Percentiles rank a stretch among this genome's conserved stretches.
phyloP scores from a whole-genome alignment of 1,140 invertebrate genomes.

The Mylabris phalerata region DNA sequence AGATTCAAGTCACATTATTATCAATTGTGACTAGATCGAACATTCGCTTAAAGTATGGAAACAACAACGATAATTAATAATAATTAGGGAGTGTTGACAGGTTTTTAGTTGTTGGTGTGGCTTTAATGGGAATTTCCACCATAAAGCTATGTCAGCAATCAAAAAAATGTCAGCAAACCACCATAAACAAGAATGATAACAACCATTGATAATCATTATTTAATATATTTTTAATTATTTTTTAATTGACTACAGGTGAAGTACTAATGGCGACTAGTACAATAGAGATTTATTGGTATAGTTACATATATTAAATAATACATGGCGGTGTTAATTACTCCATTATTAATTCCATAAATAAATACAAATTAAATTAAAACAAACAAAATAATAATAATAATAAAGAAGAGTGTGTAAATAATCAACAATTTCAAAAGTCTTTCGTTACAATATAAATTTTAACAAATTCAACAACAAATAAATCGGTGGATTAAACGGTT shows the following conservation, averaged over 20 bases:
- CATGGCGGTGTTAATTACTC: too few species aligned
- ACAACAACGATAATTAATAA: neutral
- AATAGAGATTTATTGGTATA: neutral
- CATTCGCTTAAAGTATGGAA: constrained; percentile 32
- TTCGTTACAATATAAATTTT: too few species aligned
- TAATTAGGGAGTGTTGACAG: neutral
- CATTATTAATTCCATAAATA: too few species aligned
- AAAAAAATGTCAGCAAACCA: constrained; percentile 25
- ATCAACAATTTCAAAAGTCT: too few species aligned
- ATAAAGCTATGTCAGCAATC: constrained; percentile 44
- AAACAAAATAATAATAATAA: constrained; percentile 10
- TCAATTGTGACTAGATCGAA: constrained; percentile 42
- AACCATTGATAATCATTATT: neutral
- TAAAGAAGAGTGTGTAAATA: too few species aligned
- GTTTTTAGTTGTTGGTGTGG: constrained; percentile 39
- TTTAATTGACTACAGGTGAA: neutral
- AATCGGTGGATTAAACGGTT: too few species aligned
- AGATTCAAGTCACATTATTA: constrained; percentile 35
- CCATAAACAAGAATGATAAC: neutral
- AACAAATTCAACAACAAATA: too few species aligned
- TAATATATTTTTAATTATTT: too few species aligned
- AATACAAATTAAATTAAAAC: neutral
- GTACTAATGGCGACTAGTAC: constrained; percentile 14
- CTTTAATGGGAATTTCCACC: constrained; percentile 33
- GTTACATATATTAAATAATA: too few species aligned